Conservation (phyloP, 2,888 invertebrate genomes). For the Aleiodes testaceus region DNA sequence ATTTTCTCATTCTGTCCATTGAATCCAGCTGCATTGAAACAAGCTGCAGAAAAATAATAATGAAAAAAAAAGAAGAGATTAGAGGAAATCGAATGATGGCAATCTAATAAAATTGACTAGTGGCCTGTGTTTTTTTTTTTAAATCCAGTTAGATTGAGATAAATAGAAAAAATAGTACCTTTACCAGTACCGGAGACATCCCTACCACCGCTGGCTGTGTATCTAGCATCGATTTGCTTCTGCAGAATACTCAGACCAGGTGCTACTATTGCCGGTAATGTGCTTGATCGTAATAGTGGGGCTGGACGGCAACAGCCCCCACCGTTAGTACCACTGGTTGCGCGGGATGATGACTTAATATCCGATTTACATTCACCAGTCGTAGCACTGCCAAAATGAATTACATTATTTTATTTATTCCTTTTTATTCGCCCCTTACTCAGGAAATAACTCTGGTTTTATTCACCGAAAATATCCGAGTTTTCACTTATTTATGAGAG, state of each 20-base stretch:
- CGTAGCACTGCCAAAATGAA: slow-evolving; percentile 56
- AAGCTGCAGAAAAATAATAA: too few species aligned
- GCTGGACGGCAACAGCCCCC: slow-evolving; percentile 75
- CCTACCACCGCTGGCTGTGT: slow-evolving; percentile 60
- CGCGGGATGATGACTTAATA: slow-evolving; percentile 49
- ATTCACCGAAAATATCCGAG: too few species aligned
- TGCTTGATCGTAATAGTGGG: slow-evolving; percentile 87
- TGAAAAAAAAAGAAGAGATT: too few species aligned
- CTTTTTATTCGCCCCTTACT: not conserved
- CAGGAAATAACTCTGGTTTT: too few species aligned
- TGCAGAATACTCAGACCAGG: slow-evolving; percentile 88
- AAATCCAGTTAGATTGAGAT: not conserved
- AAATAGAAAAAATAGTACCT: slow-evolving; percentile 5
- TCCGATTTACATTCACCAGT: slow-evolving; percentile 64
- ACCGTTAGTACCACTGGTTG: slow-evolving; percentile 55
- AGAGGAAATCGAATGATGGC: not conserved
- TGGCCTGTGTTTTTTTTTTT: too few species aligned
- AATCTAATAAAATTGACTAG: not conserved
- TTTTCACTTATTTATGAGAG: slow-evolving; percentile 1
- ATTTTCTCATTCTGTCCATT: slow-evolving; percentile 14
- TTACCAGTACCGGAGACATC: slow-evolving; percentile 6
- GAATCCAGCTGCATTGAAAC: slow-evolving; percentile 16
- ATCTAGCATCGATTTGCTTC: slow-evolving; percentile 84
- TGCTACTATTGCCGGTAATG: slow-evolving; percentile 90
- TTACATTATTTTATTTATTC: not conserved